Evolutionary conservation across 2,797 vertebrate genomes (phyloP).

Genomic region (Hypotaenidia okinawae): DNA sequence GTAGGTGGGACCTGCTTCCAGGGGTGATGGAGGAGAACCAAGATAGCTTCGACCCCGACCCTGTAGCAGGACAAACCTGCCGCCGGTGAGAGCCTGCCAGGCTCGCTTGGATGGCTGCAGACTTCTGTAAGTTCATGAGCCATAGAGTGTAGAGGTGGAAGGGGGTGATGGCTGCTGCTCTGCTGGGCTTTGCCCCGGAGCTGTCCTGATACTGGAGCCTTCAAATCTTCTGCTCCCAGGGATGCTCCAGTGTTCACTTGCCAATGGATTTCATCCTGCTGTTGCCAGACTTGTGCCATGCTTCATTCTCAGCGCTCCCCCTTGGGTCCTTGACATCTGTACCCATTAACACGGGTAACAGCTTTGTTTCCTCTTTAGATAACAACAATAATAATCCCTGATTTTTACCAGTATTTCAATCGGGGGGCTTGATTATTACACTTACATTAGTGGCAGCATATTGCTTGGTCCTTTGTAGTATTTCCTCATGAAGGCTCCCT

Average conservation of each 20-base stretch:
- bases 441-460: background rate
- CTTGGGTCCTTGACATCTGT: background rate
- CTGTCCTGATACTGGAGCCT: background rate
- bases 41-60: constrained; percentile 80
- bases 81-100: constrained; percentile 76
- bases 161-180: background rate
- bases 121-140: constrained; percentile 84
- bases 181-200: rapidly evolving
- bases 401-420: background rate
- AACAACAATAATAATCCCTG: background rate
- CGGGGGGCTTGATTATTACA: background rate
- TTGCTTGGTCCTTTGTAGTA: background rate
- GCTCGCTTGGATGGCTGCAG: constrained; percentile 76
- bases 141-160: background rate
- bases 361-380: background rate
- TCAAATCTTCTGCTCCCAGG: background rate
- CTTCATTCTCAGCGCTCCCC: background rate
- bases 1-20: rapidly evolving
- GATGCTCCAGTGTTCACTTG: rapidly evolving
- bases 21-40: constrained; percentile 46
- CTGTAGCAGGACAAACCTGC: constrained; percentile 77
- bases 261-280: background rate
- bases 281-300: background rate
- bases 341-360: background rate
- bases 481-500: background rate